Evolutionary conservation across 2,113 vertebrate genomes (phyloP).

Genomic region (Chlamydotis undulata): DNA sequence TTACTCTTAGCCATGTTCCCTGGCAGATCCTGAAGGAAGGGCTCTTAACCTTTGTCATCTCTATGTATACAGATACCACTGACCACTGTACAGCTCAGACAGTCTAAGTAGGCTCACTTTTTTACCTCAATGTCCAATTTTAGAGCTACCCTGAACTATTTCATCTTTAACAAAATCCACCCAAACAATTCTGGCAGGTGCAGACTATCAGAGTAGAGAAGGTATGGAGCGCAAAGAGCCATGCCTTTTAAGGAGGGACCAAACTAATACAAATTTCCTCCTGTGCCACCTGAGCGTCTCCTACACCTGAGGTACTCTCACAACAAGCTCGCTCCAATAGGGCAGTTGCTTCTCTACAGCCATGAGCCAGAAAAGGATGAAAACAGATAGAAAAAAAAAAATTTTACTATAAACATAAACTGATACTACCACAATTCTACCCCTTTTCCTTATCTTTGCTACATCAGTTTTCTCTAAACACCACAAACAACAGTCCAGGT

Average conservation of each 20-base stretch:
- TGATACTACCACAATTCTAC: neutral
- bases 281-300: neutral
- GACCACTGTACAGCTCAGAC: neutral
- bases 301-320: neutral
- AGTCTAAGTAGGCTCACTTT: neutral
- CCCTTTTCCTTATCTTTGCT: neutral
- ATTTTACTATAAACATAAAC: neutral
- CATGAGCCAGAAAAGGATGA: neutral
- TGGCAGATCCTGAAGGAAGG: neutral
- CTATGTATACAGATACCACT: neutral
- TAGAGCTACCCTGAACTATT: neutral
- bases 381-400: neutral
- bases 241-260: neutral
- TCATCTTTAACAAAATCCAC: neutral
- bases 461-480: neutral
- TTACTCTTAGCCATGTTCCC: neutral
- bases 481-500: neutral
- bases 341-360: neutral
- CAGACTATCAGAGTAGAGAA: neutral
- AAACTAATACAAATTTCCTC: neutral
- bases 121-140: neutral
- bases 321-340: accelerated
- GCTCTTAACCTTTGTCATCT: neutral
- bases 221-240: neutral
- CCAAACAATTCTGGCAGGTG: neutral